Conservation (phyloP, 2,113 vertebrate genomes). For the Hemicordylus capensis region DNA sequence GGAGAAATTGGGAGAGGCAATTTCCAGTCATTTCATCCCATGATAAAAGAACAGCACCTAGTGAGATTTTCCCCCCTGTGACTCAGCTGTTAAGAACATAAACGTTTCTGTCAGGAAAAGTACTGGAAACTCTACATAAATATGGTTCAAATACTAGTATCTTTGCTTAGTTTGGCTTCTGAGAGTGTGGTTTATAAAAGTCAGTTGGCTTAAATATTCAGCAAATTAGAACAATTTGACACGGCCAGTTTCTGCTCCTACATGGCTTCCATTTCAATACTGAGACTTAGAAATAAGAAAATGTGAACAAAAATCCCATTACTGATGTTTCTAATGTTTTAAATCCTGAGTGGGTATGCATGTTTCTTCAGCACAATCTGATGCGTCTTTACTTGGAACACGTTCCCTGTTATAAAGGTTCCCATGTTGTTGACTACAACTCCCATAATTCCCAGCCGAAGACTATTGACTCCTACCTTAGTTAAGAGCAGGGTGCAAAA, state of each 20-base stretch:
- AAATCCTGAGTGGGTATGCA: not conserved
- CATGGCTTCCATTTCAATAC: not conserved
- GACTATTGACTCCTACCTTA: too few relatives aligned
- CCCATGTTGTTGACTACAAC: too few relatives aligned
- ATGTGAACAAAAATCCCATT: not conserved
- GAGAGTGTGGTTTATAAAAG: not conserved
- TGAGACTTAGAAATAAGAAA: not conserved
- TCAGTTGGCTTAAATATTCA: not conserved
- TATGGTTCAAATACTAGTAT: not conserved
- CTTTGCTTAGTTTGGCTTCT: not conserved
- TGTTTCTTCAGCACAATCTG: too few relatives aligned
- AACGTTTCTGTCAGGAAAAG: not conserved
- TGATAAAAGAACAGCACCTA: not conserved
- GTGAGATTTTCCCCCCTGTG: not conserved
- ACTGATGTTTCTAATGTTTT: not conserved
- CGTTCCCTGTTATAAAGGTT: too few relatives aligned
- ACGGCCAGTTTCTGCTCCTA: not conserved
- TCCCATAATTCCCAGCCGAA: too few relatives aligned
- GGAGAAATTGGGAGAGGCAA: too few relatives aligned
- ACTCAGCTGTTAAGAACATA: not conserved
- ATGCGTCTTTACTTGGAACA: too few relatives aligned
- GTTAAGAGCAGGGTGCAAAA: too few relatives aligned
- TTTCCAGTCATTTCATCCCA: not conserved
- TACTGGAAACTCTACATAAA: not conserved
- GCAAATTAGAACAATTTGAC: not conserved